Base-by-base conservation (phyloP, 2,113 vertebrate species). In the Rynchops niger region DNA sequence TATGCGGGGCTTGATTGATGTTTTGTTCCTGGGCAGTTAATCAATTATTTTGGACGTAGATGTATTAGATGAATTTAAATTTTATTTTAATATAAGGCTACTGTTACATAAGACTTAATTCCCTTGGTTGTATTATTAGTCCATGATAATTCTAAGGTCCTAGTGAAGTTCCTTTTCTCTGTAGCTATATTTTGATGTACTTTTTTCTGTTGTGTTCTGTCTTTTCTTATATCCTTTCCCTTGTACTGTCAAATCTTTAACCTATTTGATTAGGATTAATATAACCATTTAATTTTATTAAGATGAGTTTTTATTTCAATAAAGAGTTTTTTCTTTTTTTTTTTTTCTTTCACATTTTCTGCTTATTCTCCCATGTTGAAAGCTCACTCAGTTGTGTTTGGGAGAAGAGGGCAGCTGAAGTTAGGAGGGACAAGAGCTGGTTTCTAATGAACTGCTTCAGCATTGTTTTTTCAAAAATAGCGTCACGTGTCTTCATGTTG, bases 71-170 rank as follows among this genome's bases (percentile, higher is more conserved):
- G 3, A 62, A 42, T 84, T 72, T 27, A 69, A 40, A 43, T 77
- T 62, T 45, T 11, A 17, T 36, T 81, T 76, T 49, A 38, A 32
- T 85, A 69, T 50, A 59, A 67, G 43, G 7, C 59, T 72, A 15
- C 29, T 81, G 9, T 36, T 66, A 6, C 25, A 61, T 11, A 43
- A 78, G 63, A 34, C 29, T 66, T 77, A 40, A 52, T 49, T 73
- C 34, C 20, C 11, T 23, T 71, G 47, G 21, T 9, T 89, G 11
- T 47, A 47, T 47, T 47, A 12, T 61, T 43, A 55, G 36, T 38
- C 38, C 30, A 13, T 0, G 0, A 18, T 11, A 62, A 7, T 27
- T 58, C 27, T 21, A 30, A 56, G 29, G 34, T 78, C 47, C 27
- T 29, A 45, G 11, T 27, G 38, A 63, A 50, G 38, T 32, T 27